Base-by-base conservation (phyloP, 2,888 invertebrate genomes). In the Tupiocoris notatus region DNA sequence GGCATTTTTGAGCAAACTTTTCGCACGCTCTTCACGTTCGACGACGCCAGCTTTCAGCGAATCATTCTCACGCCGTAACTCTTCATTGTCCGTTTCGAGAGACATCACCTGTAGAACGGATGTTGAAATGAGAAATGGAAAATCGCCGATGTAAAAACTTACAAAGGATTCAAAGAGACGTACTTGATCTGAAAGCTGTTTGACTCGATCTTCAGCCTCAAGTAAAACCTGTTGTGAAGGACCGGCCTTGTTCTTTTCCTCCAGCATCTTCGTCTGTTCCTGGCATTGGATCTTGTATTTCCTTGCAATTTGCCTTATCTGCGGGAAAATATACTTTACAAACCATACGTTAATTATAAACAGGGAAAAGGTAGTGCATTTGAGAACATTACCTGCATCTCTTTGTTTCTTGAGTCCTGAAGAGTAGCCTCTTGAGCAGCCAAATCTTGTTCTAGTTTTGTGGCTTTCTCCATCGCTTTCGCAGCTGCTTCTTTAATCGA, bases 281-380 rank as follows among this genome's bases (percentile, higher is more conserved):
- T 92, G 92, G 83, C 88, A 94, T 80, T 92, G 92, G 9, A 89
- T 91, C 84, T 96, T 96, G 83, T 96, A 97, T 82, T 95, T 95
- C 82, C 95, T 93, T 3, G 96, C 97, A 80, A 97, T 94, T 83
- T 93, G 95, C 80, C 93, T 89, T 57, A 94, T 90, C 83, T 91
- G 90, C 9, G 16, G 54, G 54, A 54, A 54, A 54, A 54, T 54
- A n/a, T n/a, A n/a, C n/a, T n/a, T n/a, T n/a, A n/a, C n/a, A n/a
- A n/a, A n/a, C n/a, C 12, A 39, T 39, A 39, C 3, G 39, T 7
- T 39, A 39, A 39, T n/a, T n/a, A n/a, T n/a, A n/a, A n/a, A n/a
- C n/a, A n/a, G 39, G 3, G 39, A 39, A 39, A 12, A 39, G 39
- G 3, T 12, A 39, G 3, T 39, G 6, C 12, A 39, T 7, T 7